phyloP scores from a whole-genome alignment of 1,140 invertebrate species.

The Diuraphis noxia region DNA sequence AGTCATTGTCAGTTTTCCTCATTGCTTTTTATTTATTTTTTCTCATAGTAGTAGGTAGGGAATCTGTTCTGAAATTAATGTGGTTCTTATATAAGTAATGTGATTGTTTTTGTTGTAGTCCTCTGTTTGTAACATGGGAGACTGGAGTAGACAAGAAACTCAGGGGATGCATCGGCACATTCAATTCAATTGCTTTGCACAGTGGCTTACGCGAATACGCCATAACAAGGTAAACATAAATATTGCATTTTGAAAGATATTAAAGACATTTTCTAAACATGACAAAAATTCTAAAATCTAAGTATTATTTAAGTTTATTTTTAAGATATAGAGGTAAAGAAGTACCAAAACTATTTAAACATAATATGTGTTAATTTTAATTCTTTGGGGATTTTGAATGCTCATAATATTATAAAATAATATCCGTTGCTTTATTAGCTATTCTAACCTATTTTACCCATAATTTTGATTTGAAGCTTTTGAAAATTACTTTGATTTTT shows the following conservation, averaged over 20 bases:
- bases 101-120: conserved; percentile 70
- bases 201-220: conserved; percentile 94
- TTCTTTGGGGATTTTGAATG: background rate
- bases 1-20: conserved; percentile 27
- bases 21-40: conserved; percentile 41
- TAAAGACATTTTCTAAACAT: no score
- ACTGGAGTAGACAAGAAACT: conserved; percentile 90
- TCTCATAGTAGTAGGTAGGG: background rate
- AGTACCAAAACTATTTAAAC: background rate
- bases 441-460: background rate
- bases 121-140: conserved; percentile 98
- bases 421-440: background rate
- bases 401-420: background rate
- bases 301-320: background rate
- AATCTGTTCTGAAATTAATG: background rate
- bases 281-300: background rate
- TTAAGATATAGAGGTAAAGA: no score
- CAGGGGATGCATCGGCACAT: conserved; percentile 93
- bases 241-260: background rate
- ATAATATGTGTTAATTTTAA: background rate
- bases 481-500: background rate
- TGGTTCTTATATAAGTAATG: conserved; percentile 55
- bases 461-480: no score
- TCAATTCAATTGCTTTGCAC: conserved; percentile 92
- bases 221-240: conserved; percentile 72